Conservation (phyloP, 1,140 invertebrate species). For the Rhagoletis zephyria region DNA sequence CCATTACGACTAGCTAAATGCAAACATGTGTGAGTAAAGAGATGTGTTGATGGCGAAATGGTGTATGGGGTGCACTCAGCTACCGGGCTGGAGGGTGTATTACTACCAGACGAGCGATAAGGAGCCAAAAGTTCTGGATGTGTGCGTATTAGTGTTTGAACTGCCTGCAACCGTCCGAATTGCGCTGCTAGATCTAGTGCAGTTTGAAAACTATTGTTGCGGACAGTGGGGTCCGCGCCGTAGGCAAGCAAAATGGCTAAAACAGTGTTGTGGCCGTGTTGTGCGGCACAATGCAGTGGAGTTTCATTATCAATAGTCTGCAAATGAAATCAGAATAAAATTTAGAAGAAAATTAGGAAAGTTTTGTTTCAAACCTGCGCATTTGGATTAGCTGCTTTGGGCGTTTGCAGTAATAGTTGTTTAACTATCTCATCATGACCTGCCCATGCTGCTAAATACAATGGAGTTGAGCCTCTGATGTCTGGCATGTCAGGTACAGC, state of each 20-base stretch:
- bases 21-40: constrained; percentile 89
- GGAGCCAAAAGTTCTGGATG: constrained; percentile 84
- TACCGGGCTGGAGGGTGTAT: constrained; percentile 3
- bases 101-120: constrained; percentile 67
- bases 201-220: constrained; percentile 91
- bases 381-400: constrained; percentile 85
- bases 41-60: constrained; percentile 65
- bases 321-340: constrained; percentile 62
- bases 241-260: constrained; percentile 88
- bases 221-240: constrained; percentile 90
- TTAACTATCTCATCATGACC: constrained; percentile 88
- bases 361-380: constrained; percentile 78
- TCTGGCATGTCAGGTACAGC: constrained; percentile 90
- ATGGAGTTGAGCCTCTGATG: constrained; percentile 86
- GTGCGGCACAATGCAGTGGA: constrained; percentile 92
- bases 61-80: constrained; percentile 55
- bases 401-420: constrained; percentile 82
- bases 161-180: constrained; percentile 88
- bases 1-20: constrained; percentile 95
- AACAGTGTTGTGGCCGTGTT: constrained; percentile 92
- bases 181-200: constrained; percentile 95
- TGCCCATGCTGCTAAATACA: constrained; percentile 92
- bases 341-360: background rate
- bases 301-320: constrained; percentile 95
- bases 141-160: constrained; percentile 85